Conservation (phyloP, 2,113 vertebrate species). For the Emberiza fucata region DNA sequence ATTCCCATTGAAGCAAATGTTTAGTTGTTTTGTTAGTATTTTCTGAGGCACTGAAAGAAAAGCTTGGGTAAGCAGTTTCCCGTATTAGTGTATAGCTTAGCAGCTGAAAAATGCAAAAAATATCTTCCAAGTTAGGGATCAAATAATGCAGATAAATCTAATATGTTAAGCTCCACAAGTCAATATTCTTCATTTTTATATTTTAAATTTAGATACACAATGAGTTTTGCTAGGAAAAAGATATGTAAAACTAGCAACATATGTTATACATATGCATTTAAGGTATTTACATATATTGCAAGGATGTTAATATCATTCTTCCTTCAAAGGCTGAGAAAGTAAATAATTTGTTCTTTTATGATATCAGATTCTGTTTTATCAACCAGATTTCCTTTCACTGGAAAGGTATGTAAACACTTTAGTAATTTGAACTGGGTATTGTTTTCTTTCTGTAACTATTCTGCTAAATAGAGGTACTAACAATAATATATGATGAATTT, state of each 20-base stretch:
- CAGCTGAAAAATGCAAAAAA: not conserved
- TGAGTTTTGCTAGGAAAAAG: not conserved
- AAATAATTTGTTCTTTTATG: not conserved
- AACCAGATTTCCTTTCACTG: not conserved
- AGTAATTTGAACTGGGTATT: not conserved
- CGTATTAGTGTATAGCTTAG: not conserved
- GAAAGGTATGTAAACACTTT: not conserved
- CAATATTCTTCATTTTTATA: not conserved
- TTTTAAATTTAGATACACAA: not conserved
- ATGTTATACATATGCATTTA: not conserved
- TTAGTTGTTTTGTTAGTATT: not conserved
- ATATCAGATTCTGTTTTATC: not conserved
- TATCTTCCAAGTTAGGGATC: not conserved
- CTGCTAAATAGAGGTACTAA: slow-evolving; percentile 10
- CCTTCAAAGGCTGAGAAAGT: not conserved
- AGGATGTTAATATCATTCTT: not conserved
- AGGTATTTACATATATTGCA: not conserved
- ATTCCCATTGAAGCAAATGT: not conserved
- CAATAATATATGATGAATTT: not conserved
- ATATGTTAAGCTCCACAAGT: not conserved
- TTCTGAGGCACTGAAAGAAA: not conserved
- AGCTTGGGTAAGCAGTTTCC: not conserved
- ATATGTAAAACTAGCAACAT: not conserved
- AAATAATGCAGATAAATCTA: not conserved
- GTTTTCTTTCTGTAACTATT: slow-evolving; percentile 45